phyloP scores from a whole-genome alignment of 2,797 vertebrate genomes.

The Cyclura pinguis region DNA sequence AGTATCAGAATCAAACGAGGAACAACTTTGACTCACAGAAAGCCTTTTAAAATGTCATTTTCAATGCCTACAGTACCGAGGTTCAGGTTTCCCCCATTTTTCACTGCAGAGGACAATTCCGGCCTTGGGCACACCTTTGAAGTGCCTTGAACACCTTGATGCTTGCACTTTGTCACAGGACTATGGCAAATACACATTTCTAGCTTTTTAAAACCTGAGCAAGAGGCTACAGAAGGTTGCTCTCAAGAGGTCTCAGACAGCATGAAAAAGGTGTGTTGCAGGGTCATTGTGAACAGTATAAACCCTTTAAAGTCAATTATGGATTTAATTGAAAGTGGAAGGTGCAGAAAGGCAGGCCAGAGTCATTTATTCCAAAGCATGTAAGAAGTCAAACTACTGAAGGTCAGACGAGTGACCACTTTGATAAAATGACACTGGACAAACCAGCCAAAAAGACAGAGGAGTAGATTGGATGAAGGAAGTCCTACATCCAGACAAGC shows the following conservation, averaged over 20 bases:
- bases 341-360: constrained; percentile 64
- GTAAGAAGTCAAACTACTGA: constrained; percentile 67
- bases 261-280: constrained; percentile 73
- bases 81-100: constrained; percentile 64
- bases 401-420: constrained; percentile 41
- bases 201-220: constrained; percentile 77
- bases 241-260: constrained; percentile 72
- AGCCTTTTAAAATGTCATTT: constrained; percentile 55
- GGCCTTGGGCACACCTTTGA: constrained; percentile 77
- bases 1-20: constrained; percentile 57
- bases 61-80: constrained; percentile 58
- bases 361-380: constrained; percentile 71
- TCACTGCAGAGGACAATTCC: constrained; percentile 70
- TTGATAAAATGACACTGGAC: constrained; percentile 63
- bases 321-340: constrained; percentile 82
- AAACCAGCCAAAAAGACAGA: constrained; percentile 36
- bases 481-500: background rate
- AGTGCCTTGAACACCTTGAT: constrained; percentile 81
- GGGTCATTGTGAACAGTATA: constrained; percentile 77
- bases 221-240: constrained; percentile 71
- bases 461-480: constrained; percentile 56
- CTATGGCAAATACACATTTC: constrained; percentile 75
- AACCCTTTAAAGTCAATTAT: constrained; percentile 77
- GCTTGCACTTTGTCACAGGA: constrained; percentile 73
- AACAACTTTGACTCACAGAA: constrained; percentile 22